Percentiles rank a stretch among this genome's conserved stretches.
Conservation (phyloP, 2,888 invertebrate genomes). For the Aleiodes alternator region DNA sequence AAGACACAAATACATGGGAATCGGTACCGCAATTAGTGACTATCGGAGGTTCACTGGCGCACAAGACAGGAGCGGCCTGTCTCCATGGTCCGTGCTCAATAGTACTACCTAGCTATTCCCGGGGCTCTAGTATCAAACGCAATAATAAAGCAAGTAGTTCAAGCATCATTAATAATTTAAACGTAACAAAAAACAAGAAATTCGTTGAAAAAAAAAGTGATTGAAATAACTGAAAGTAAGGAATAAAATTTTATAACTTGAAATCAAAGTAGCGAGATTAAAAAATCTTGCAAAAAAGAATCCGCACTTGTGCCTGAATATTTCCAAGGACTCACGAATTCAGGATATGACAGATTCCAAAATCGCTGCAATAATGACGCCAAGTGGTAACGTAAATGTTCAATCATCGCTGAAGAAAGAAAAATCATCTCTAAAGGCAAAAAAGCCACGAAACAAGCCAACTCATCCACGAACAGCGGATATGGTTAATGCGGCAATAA, state of each 20-base stretch:
- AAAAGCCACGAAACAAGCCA: conserved; percentile 42
- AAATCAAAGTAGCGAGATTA: too few relatives aligned
- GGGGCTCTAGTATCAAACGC: conserved; percentile 20
- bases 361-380: conserved; percentile 38
- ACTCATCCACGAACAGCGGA: conserved; percentile 77
- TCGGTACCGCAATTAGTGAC: conserved; percentile 52
- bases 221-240: not conserved
- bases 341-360: conserved; percentile 39
- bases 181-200: not conserved
- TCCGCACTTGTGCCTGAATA: too few relatives aligned
- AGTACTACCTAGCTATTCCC: conserved; percentile 38
- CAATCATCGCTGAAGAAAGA: conserved; percentile 54
- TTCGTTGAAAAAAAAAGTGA: not conserved
- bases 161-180: not conserved
- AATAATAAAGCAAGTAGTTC: conserved; percentile 14
- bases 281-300: too few relatives aligned
- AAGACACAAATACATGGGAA: conserved; percentile 30
- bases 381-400: conserved; percentile 54
- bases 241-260: not conserved
- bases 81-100: conserved; percentile 65
- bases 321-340: too few relatives aligned
- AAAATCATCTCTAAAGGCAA: conserved; percentile 41
- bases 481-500: conserved; percentile 79
- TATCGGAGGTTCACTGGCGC: conserved; percentile 43
- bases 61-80: conserved; percentile 57